Base-by-base conservation (phyloP, 2,797 vertebrate genomes). In the Chloroceryle amazona region DNA sequence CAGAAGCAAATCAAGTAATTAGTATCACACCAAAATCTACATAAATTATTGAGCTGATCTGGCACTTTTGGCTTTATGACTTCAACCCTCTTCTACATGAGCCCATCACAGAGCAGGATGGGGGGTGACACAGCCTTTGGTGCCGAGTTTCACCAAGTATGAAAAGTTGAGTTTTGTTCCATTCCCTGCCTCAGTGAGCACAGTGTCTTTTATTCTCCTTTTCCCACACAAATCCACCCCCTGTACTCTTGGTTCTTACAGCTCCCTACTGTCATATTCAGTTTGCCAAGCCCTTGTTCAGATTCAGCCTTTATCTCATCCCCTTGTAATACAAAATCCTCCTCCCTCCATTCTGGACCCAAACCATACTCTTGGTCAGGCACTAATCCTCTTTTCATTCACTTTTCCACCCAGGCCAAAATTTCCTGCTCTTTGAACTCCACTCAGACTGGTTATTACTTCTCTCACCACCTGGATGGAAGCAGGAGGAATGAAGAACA, bases 1-100 rank as follows among this genome's bases (percentile, higher is more conserved):
- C 58, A 66, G 72, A 85, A 81, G n/a, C 31, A 81, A 93, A 79
- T 31, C 42, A 74, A 90, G 58, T 17, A 42, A 61, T 61, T 54
- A 80, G 41, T 13, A 67, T 10, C n/a, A 44, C 23, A 37, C 11
- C 41, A 41, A 83, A 81, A 86, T 7, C 47, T 46, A 84, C 42
- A 83, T 28, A 20, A 73, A 67, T 74, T 73, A 68, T 4, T 35
- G 52, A 95, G 42, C 7, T 79, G 75, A 81, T 68, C 21, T 70
- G 72, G 61, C 6, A 23, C 23, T 81, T 73, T 16, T 42, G 58
- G 44, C 63, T 95, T 71, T 35, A 68, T 1, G 1, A 42, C 21
- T 60, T 63, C 3, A 0, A 51, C 5, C 3, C 18, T 47, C 5
- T 51, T 54, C 41, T 44, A 25, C 14, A 2, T 2, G 10, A 78